Conservation (phyloP, 2,113 vertebrate genomes). For the Chaenogobius annularis region DNA sequence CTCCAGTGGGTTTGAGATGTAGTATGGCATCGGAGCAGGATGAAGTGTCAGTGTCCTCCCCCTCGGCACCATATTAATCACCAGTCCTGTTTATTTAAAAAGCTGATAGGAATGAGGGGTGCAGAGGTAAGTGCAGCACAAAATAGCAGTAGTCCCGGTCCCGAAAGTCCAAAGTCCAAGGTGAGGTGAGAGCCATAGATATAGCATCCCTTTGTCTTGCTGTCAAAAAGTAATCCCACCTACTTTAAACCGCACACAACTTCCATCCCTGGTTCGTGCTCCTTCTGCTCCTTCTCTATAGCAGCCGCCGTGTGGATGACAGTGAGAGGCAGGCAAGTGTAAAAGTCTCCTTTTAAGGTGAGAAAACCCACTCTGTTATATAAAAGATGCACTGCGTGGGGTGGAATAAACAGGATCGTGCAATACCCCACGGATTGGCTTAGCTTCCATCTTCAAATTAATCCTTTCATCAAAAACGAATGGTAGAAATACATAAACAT, state of each 20-base stretch:
- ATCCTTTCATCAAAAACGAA: constrained; percentile 17
- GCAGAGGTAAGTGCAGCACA: constrained; percentile 33
- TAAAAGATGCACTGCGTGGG: constrained; percentile 67
- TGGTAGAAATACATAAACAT: not conserved
- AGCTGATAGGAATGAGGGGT: constrained; percentile 45
- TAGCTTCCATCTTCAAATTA: constrained; percentile 42
- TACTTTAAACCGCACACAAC: constrained; percentile 41
- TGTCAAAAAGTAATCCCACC: constrained; percentile 30
- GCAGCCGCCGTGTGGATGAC: constrained; percentile 49
- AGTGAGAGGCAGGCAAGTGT: constrained; percentile 61
- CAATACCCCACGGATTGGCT: constrained; percentile 44
- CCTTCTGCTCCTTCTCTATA: constrained; percentile 44
- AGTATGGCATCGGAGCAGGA: constrained; percentile 54
- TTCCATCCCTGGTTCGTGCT: constrained; percentile 38
- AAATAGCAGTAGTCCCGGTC: constrained; percentile 34
- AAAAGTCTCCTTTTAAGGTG: constrained; percentile 82
- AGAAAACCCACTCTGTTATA: constrained; percentile 72
- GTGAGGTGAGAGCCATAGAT: constrained; percentile 32
- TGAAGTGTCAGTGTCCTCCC: constrained; percentile 46
- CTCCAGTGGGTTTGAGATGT: constrained; percentile 55
- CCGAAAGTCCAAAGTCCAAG: constrained; percentile 52
- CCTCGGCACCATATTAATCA: constrained; percentile 74
- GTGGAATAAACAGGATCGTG: constrained; percentile 49
- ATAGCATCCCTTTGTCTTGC: constrained; percentile 61
- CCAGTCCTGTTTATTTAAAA: constrained; percentile 61